Base-by-base conservation (phyloP, 2,797 vertebrate genomes). In the Mormyrops boulengeri region DNA sequence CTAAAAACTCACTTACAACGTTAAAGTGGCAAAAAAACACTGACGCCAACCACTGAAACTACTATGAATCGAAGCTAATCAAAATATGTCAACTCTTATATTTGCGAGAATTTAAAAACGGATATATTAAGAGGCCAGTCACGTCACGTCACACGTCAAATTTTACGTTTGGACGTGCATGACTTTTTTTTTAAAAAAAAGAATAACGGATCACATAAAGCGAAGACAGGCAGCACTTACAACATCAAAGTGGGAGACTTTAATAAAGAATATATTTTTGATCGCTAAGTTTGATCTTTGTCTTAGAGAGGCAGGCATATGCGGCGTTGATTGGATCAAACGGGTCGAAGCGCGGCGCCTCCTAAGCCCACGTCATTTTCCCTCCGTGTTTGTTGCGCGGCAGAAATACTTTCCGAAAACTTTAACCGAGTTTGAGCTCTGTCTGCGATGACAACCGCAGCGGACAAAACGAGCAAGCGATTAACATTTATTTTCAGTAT, bases 111-210 rank as follows among this genome's bases (percentile, higher is more conserved):
- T 49, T 12, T 22, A 85, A 69, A 50, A 85, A 50, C 82, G 47
- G n/a, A 85, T 44, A 85, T 50, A 85, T 85, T 11, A 22, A 11
- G 19, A 52, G 22, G 44, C 9, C 17, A 44, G 69, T 44, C 62
- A 26, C 4, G 77, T 93, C 94, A 95, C 88, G 92, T 95, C 94
- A 93, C 93, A n/a, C 94, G 12, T 17, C 95, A 95, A 96, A 91
- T 94, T 91, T 94, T 91, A 91, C 2, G 53, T 89, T 88, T 47
- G 77, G 50, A 62, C 85, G 85, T 47, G 17, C 19, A 19, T 30
- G 11, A 9, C 4, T 62, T 52, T 19, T n/a, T 17, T 30, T 0
- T 9, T 4, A 19, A 22, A 17, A n/a, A 86, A 14, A 69, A 69
- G 6, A 85, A n/a, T 26, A 8, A 69, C 7, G 19, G 47, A 22